Evolutionary conservation across 2,797 vertebrate species (phyloP).

Genomic region (Danio aesculapii): DNA sequence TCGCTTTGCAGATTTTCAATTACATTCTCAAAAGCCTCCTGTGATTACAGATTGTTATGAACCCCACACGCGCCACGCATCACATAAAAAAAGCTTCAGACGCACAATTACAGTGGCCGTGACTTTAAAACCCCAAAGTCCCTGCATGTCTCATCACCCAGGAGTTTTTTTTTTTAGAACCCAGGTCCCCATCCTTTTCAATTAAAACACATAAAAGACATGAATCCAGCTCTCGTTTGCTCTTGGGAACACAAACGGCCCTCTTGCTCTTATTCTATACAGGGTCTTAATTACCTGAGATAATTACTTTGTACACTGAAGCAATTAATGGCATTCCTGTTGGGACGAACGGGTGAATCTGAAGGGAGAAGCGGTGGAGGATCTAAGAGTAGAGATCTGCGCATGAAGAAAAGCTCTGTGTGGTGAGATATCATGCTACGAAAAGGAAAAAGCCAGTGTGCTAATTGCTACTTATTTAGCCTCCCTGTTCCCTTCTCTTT

Average conservation of each 20-base stretch:
- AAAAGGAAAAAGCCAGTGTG: conserved; percentile 4
- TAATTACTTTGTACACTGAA: conserved; percentile 84
- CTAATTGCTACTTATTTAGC: conserved; percentile 53
- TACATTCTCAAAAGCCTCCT: conserved; percentile 52
- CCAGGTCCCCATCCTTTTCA: conserved; percentile 76
- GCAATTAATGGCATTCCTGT: conserved; percentile 81
- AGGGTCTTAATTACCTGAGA: conserved; percentile 86
- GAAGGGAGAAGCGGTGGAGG: conserved; percentile 46
- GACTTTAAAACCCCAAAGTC: conserved; percentile 56
- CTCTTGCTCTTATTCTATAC: conserved; percentile 72
- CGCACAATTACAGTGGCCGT: conserved; percentile 55
- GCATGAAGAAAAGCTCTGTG: not conserved
- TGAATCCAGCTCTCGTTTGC: conserved; percentile 72
- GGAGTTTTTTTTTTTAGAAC: conserved; percentile 64
- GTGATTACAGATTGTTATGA: conserved; percentile 58
- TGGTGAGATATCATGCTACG: not conserved
- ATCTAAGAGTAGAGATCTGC: conserved; percentile 11
- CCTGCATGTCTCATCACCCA: conserved; percentile 63
- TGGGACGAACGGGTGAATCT: conserved; percentile 62
- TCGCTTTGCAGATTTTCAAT: conserved; percentile 52
- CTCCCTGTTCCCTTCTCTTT: conserved; percentile 6
- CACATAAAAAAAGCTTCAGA: conserved; percentile 55
- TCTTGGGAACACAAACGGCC: conserved; percentile 66
- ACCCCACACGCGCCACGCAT: conserved; percentile 34
- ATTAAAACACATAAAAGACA: conserved; percentile 80